phyloP scores from a whole-genome alignment of 92 coral and sea anemone genomes.

The Actinostola sp. region DNA sequence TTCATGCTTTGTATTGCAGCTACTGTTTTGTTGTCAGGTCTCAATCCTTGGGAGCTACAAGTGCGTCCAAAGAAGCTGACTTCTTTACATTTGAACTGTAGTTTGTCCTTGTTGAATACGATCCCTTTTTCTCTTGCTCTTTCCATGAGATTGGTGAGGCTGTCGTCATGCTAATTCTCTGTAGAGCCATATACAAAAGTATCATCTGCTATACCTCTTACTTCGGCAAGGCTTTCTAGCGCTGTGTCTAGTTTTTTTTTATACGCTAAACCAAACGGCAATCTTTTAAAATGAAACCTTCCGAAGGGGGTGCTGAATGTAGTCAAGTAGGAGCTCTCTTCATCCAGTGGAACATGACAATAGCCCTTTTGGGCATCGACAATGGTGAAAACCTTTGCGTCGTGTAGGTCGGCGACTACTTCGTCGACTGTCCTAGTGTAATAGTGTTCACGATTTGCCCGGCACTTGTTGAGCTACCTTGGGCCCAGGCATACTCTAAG shows the following conservation, averaged over 20 bases:
- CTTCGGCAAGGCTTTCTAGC: constrained; percentile 34
- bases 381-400: constrained; percentile 53
- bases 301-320: no score
- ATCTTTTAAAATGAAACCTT: no score
- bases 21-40: no score
- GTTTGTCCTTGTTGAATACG: constrained; percentile 28
- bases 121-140: constrained; percentile 41
- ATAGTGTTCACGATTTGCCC: constrained; percentile 27
- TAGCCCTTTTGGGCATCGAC: constrained; percentile 54
- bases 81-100: constrained; percentile 30
- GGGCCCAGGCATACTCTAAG: constrained; percentile 52
- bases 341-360: constrained; percentile 46
- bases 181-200: constrained; percentile 42
- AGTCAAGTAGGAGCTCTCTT: constrained; percentile 48
- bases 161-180: constrained; percentile 39
- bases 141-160: constrained; percentile 26
- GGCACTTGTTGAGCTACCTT: constrained; percentile 36
- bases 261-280: no score
- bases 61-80: no score
- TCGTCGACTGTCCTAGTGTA: constrained; percentile 9
- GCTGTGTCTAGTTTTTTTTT: constrained; percentile 60
- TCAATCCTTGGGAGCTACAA: no score
- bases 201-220: constrained; percentile 57
- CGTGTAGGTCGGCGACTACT: constrained; percentile 32
- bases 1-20: no score